These are phyloP conservation scores for Spheniscus mendiculus DNA, from an alignment of 2,113 vertebrate genomes.

Conservation along the genomic window DNA sequence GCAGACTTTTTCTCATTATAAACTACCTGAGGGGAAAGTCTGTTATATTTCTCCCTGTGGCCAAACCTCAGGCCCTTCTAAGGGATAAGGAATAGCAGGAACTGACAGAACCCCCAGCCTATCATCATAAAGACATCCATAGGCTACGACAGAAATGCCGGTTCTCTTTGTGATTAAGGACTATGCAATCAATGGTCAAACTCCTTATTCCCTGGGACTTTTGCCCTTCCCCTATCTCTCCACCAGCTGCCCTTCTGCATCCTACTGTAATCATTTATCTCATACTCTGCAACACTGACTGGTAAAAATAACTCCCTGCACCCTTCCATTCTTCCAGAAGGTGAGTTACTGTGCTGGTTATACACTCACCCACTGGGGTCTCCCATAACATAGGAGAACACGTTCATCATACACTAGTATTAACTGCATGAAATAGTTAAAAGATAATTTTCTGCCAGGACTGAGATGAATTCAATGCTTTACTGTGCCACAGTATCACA, in stretches of 20 bases:
- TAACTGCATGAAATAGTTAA: background rate
- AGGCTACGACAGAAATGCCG: background rate
- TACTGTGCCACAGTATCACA: background rate
- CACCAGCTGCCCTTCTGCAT: background rate
- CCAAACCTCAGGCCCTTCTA: background rate
- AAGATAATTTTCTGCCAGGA: background rate
- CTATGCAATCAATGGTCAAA: background rate
- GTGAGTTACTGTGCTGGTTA: background rate
- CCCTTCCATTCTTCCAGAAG: background rate
- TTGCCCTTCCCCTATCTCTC: background rate
- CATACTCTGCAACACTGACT: background rate
- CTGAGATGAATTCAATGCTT: background rate
- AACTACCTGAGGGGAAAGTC: background rate
- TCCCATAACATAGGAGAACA: rapidly evolving
- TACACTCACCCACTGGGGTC: rapidly evolving
- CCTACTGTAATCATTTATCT: background rate
- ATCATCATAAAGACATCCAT: background rate
- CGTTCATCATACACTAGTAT: background rate
- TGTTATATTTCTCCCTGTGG: background rate
- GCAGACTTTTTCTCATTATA: background rate
- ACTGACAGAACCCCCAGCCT: background rate
- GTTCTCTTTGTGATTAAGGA: background rate
- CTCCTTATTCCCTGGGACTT: background rate
- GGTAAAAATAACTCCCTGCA: background rate
- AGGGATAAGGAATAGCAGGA: background rate